Evolutionary conservation across 2,113 vertebrate genomes (phyloP).

Genomic region (Corythornis vintsioides): DNA sequence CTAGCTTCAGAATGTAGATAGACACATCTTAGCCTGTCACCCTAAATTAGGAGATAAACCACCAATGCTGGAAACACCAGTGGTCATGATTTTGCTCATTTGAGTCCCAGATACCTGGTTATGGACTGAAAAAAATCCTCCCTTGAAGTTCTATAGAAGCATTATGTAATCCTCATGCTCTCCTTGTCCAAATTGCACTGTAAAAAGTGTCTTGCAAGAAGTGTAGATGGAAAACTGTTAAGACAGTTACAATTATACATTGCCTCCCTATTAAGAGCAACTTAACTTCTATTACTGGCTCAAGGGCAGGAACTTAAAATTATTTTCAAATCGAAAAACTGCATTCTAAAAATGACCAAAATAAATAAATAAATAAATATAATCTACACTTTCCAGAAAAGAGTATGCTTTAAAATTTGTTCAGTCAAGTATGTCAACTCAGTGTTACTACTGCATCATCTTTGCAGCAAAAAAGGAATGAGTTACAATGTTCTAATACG

Average conservation of each 20-base stretch:
- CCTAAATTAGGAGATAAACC: not conserved
- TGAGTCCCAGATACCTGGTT: not conserved
- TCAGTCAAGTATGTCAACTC: not conserved
- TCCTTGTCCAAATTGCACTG: not conserved
- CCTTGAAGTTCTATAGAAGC: not conserved
- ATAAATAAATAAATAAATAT: not conserved
- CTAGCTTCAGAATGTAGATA: not conserved
- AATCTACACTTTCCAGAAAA: not conserved
- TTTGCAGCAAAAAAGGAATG: not conserved
- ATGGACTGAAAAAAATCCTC: not conserved
- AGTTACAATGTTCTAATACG: not conserved
- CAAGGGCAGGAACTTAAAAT: not conserved
- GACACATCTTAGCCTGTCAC: not conserved
- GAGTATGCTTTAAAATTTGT: not conserved
- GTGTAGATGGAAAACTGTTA: not conserved
- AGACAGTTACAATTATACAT: not conserved
- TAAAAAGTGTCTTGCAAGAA: not conserved
- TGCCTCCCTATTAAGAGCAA: not conserved
- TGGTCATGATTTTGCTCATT: not conserved
- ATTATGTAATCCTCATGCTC: not conserved
- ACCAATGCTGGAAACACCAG: not conserved
- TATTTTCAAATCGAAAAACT: not conserved
- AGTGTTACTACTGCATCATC: not conserved
- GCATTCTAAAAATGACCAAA: not conserved
- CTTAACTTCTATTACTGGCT: not conserved